These are phyloP conservation scores for Leptopilina drosophilae DNA, from an alignment of 2,888 invertebrate species.

Conservation along the genomic window DNA sequence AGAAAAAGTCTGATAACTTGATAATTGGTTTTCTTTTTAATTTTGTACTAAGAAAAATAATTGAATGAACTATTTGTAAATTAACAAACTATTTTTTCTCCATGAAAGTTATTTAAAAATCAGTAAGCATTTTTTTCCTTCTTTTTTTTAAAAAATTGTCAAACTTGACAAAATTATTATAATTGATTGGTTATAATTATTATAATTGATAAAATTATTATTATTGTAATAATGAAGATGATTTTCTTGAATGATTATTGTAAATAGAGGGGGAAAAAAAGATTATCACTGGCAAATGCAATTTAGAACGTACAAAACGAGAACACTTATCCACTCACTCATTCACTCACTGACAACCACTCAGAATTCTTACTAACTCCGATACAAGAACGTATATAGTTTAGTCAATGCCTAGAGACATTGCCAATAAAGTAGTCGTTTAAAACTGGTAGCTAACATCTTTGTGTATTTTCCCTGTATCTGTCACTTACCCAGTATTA, in stretches of 20 bases:
- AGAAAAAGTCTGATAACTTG: no score
- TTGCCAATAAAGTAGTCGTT: slow-evolving; percentile 77
- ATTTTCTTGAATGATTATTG: neutral
- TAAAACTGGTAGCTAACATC: slow-evolving; percentile 77
- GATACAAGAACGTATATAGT: slow-evolving; percentile 73
- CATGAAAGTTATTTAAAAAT: no score
- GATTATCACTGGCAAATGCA: slow-evolving; percentile 18
- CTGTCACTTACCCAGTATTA: slow-evolving; percentile 60
- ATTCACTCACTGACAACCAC: slow-evolving; percentile 61
- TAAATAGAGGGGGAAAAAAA: neutral
- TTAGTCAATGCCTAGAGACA: slow-evolving; percentile 76
- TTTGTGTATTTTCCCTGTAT: slow-evolving; percentile 76
- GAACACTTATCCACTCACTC: slow-evolving; percentile 52
- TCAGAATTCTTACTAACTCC: slow-evolving; percentile 67
- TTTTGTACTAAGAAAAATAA: no score
- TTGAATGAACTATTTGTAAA: no score
- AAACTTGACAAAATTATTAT: neutral
- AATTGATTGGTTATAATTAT: no score
- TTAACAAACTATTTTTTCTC: no score
- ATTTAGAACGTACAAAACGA: slow-evolving; percentile 35
- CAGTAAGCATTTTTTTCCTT: neutral
- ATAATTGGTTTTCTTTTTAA: no score
- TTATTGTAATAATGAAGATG: neutral
- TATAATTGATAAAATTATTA: neutral
- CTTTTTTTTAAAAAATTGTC: no score